Base-by-base conservation (phyloP, 2,888 invertebrate genomes). In the Meteorus colon region DNA sequence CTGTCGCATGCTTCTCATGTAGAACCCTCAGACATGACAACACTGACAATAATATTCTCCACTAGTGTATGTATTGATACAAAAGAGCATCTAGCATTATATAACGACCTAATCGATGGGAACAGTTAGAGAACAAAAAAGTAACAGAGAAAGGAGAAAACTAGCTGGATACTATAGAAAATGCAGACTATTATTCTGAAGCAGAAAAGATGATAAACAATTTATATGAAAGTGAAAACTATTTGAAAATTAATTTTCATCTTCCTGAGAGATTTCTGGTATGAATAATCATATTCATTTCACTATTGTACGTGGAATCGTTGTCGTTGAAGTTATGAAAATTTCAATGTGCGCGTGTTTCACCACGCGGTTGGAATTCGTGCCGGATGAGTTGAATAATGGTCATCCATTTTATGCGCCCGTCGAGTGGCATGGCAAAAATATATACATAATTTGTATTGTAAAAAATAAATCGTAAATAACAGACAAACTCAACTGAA, bases 321-420 rank as follows among this genome's bases (percentile, higher is more conserved):
- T 65, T 65, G 24, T 19, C 4, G 10, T 65, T 37, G 19, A n/a
- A 31, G 31, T 31, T 77, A 75, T 74, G 65, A 76, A 75, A 51
- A 74, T 75, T 76, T 70, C 27, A 67, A 45, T 69, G 24, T 66
- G 72, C 60, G 76, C 55, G 48, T 66, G 62, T 27, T 59, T 67
- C 34, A 62, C 48, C 27, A 51, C 71, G 48, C 62, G 55, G 19
- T 59, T 79, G 71, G 74, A 76, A 77, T 78, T 79, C 51, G 73
- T 79, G 75, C 77, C 76, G 79, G 76, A 76, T 76, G 70, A 78
- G 76, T 78, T 79, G 73, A 78, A 79, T 79, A 78, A 79, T 78
- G 73, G 73, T 76, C 67, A 78, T 74, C 76, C 67, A 74, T 73
- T 55, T 74, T 68, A 34, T 45, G 51, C 62, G 55, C 34, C 48